Conservation (phyloP, 2,113 vertebrate genomes). For the Albula goreensis region DNA sequence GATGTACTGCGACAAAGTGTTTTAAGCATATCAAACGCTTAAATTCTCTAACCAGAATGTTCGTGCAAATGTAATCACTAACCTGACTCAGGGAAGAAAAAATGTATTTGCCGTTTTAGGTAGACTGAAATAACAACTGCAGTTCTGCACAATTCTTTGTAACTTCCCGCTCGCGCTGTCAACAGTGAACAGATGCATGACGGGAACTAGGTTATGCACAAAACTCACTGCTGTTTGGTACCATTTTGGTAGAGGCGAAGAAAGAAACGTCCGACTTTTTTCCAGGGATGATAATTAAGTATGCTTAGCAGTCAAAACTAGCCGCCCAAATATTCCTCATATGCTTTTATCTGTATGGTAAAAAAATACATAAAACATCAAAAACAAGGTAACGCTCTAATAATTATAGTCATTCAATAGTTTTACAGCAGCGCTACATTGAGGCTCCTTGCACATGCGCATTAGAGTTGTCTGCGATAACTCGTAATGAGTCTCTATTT, state of each 20-base stretch:
- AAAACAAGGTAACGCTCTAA: background rate
- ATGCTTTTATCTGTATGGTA: too few species aligned
- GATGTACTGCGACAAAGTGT: background rate
- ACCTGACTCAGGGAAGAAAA: background rate
- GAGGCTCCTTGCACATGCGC: conserved; percentile 3
- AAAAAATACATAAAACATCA: background rate
- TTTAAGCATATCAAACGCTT: background rate
- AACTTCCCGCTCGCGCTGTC: background rate
- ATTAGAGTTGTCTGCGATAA: background rate
- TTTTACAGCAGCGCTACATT: background rate
- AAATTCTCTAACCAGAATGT: background rate
- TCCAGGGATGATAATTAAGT: background rate
- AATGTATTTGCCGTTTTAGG: background rate
- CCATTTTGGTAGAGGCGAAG: conserved; percentile 16
- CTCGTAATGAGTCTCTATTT: background rate
- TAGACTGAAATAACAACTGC: background rate
- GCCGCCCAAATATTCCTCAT: too few species aligned
- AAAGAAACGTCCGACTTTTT: background rate
- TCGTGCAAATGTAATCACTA: background rate
- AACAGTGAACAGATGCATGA: background rate
- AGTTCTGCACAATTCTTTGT: background rate
- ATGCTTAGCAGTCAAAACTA: too few species aligned
- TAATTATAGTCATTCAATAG: background rate
- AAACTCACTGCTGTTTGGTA: background rate
- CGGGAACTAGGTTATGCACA: background rate